phyloP scores from a whole-genome alignment of 2,888 invertebrate species.

The Andrena hattorfiana region DNA sequence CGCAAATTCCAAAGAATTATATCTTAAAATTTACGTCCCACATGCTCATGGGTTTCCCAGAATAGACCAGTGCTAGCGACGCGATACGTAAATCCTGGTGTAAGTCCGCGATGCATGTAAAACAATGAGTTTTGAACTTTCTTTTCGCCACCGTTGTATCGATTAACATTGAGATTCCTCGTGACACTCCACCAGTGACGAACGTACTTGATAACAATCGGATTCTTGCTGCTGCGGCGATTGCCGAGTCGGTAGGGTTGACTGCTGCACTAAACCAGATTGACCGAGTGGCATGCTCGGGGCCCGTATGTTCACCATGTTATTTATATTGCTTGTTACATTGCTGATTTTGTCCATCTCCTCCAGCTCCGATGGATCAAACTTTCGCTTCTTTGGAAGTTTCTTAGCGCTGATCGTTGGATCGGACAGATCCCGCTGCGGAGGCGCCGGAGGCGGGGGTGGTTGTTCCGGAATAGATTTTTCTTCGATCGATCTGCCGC shows the following conservation, averaged over 20 bases:
- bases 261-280: conserved; percentile 74
- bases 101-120: too few species aligned
- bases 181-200: too few species aligned
- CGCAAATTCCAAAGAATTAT: too few species aligned
- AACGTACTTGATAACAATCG: conserved; percentile 79
- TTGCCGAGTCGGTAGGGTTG: conserved; percentile 72
- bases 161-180: too few species aligned
- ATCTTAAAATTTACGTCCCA: too few species aligned
- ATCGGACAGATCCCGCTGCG: conserved; percentile 86
- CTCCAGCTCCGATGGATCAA: conserved; percentile 92
- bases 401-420: conserved; percentile 87
- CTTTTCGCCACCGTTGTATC: too few species aligned
- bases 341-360: conserved; percentile 87
- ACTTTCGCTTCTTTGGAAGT: conserved; percentile 97
- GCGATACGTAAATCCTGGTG: too few species aligned
- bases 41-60: too few species aligned
- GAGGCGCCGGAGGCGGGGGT: conserved; percentile 86
- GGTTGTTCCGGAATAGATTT: conserved; percentile 80
- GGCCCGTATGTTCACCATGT: conserved; percentile 79
- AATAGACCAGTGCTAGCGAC: too few species aligned
- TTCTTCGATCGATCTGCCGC: conserved; percentile 78
- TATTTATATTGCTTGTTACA: conserved; percentile 84
- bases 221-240: conserved; percentile 78
- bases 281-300: conserved; percentile 74
- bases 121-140: too few species aligned